These are phyloP conservation scores for Lucilia cuprina DNA, from an alignment of 1,140 invertebrate species.

Conservation along the genomic window DNA sequence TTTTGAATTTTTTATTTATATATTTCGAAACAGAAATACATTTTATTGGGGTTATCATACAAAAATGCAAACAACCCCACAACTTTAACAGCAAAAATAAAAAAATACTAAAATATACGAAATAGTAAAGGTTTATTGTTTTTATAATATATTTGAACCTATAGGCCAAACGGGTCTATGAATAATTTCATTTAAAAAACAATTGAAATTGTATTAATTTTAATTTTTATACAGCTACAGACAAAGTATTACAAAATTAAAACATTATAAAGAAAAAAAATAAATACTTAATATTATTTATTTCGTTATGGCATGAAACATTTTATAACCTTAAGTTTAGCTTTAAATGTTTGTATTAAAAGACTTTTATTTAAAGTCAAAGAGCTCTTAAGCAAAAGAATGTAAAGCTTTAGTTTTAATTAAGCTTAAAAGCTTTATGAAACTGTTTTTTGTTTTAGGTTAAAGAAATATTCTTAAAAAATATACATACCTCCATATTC, in stretches of 20 bases:
- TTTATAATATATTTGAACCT: conserved; percentile 12
- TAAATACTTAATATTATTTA: no score
- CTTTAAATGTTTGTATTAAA: no score
- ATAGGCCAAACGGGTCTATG: neutral
- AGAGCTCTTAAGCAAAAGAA: no score
- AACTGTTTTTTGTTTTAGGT: no score
- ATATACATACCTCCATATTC: no score
- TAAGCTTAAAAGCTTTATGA: no score
- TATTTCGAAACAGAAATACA: neutral
- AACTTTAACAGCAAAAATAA: neutral
- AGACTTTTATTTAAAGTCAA: no score
- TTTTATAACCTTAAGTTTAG: no score
- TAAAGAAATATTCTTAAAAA: no score
- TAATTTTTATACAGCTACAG: neutral
- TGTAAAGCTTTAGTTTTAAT: no score
- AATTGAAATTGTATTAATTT: neutral
- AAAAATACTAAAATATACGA: conserved; percentile 7
- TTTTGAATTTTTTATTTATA: neutral
- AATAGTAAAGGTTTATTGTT: conserved; percentile 8
- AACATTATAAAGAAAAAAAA: no score
- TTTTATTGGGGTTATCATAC: conserved; percentile 17
- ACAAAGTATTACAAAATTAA: neutral
- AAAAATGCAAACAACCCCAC: neutral
- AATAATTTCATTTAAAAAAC: neutral
- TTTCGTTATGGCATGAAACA: no score